Evolutionary conservation across 2,888 invertebrate genomes (phyloP).

Genomic region (Dasypogon diadema): DNA sequence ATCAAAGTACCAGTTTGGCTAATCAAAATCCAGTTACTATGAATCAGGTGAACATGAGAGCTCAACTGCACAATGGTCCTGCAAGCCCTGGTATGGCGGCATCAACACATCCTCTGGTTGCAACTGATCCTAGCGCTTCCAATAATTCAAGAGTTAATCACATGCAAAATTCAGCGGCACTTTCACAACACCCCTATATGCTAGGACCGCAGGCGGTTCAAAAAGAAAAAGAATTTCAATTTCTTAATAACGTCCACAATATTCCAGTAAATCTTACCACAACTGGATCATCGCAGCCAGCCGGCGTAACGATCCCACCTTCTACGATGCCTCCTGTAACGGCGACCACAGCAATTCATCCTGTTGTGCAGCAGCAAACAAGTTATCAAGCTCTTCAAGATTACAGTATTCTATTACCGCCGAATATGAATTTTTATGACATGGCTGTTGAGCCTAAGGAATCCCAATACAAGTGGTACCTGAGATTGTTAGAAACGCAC

Average conservation of each 20-base stretch:
- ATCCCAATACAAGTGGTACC: slow-evolving; percentile 72
- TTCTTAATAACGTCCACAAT: slow-evolving; percentile 72
- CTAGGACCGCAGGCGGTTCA: slow-evolving; percentile 36
- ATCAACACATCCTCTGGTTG: slow-evolving; percentile 58
- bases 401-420: slow-evolving; percentile 69
- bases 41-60: slow-evolving; percentile 57
- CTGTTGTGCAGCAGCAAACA: slow-evolving; percentile 60
- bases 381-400: slow-evolving; percentile 60
- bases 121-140: slow-evolving; percentile 57
- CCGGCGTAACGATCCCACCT: slow-evolving; percentile 57
- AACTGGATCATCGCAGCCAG: slow-evolving; percentile 59
- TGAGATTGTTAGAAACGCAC: slow-evolving; percentile 71
- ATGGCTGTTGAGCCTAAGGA: slow-evolving; percentile 72
- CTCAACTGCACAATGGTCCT: slow-evolving; percentile 63
- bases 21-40: slow-evolving; percentile 59
- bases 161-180: slow-evolving; percentile 58
- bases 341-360: slow-evolving; percentile 51
- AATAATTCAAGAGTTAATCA: slow-evolving; percentile 47
- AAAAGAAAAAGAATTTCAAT: slow-evolving; percentile 71
- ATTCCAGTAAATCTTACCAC: slow-evolving; percentile 60
- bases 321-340: slow-evolving; percentile 57
- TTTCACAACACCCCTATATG: slow-evolving; percentile 56
- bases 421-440: slow-evolving; percentile 72
- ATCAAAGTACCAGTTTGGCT: slow-evolving; percentile 56
- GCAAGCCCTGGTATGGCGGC: slow-evolving; percentile 64